Evolutionary conservation across 2,797 vertebrate genomes (phyloP), one percentile per base, ranked within the genome.

Genomic region (Lagodon rhomboides): DNA sequence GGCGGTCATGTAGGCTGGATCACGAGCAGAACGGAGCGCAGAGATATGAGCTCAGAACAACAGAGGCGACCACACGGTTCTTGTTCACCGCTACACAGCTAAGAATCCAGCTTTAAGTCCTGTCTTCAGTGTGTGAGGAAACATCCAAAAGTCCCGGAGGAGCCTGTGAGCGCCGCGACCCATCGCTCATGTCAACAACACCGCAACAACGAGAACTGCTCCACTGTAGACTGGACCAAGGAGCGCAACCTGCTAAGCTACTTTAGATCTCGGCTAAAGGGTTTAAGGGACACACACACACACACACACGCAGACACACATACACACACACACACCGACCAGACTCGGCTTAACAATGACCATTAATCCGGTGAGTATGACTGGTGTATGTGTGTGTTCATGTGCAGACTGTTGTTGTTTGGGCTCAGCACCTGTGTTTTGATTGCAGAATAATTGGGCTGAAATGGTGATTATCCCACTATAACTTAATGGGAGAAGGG

Each of bases 251-350:
- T 65, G 75, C 89, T 95, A 95, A 95, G 92, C 95, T 92, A 85
- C 92, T 95, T 94, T 95, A 72, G 72, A 92, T 89, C 82, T 85
- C 69, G 23, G 86, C 92, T 92, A 78, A 91, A 92, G 85, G 91
- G 85, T 94, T 95, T 94, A 93, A 88, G 75, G 80, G 79, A 78
- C 73, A 74, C 56, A 68, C 83, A 84, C 49, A 65, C 62, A 47
- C 71, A 62, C 54, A 68, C 61, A 68, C 73, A 77, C 66, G 51
- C 83, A 76, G 61, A 60, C 63, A 54, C 55, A 56, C 80, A 62
- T 15, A 43, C 65, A 67, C 47, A n/a, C 65, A 23, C 20, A n/a
- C 59, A 54, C n/a, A 10, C 75, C 43, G 79, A 79, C 81, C 84
- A 87, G 66, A 89, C 84, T 61, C 15, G 55, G 83, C 77, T 93